These are phyloP conservation scores for Lamellibrachia satsuma DNA, from an alignment of 2,888 invertebrate genomes.

Conservation along the genomic window DNA sequence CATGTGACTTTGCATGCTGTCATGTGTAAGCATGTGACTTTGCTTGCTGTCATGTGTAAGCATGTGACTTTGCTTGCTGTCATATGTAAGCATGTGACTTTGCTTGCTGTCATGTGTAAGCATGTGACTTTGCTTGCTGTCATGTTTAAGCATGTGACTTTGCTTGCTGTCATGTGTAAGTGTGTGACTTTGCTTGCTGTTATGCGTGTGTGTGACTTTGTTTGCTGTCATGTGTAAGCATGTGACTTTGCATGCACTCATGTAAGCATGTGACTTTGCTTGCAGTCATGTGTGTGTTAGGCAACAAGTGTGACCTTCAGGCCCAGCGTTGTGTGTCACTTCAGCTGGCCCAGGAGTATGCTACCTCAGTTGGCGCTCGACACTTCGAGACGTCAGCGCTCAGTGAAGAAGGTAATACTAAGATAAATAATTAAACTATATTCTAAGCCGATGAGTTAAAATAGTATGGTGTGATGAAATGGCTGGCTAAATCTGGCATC, in stretches of 20 bases:
- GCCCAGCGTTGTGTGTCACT: conserved; percentile 71
- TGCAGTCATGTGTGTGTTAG: conserved; percentile 71
- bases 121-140: neutral
- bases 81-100: neutral
- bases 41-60: neutral
- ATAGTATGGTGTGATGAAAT: too few relatives aligned
- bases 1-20: neutral
- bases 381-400: conserved; percentile 88
- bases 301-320: conserved; percentile 85
- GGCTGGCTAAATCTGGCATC: too few relatives aligned
- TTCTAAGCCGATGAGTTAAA: too few relatives aligned
- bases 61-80: neutral
- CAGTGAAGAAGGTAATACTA: conserved; percentile 60
- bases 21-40: neutral
- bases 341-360: conserved; percentile 80
- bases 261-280: neutral
- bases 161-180: neutral
- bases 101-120: neutral
- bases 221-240: neutral
- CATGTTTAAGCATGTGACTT: neutral
- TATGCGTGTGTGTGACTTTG: neutral
- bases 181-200: neutral
- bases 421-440: too few relatives aligned
- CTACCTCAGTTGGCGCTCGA: conserved; percentile 81
- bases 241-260: neutral